phyloP scores from a whole-genome alignment of 2,113 vertebrate species.

The Dinomys branickii region DNA sequence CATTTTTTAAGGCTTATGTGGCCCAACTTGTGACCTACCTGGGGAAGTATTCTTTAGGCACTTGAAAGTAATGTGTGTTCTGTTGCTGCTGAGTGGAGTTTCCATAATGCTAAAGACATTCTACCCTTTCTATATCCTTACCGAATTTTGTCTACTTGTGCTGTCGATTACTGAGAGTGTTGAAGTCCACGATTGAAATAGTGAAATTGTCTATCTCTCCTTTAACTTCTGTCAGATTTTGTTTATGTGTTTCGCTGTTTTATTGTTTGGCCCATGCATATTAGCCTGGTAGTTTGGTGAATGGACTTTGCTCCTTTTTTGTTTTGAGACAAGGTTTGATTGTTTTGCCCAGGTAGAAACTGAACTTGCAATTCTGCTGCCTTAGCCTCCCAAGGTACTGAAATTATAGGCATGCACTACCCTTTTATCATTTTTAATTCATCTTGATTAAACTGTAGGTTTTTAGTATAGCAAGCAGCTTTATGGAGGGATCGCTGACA shows the following conservation, averaged over 20 bases:
- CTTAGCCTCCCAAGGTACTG: not conserved
- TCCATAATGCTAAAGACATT: not conserved
- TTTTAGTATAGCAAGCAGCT: not conserved
- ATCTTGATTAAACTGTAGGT: not conserved
- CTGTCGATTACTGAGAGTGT: not conserved
- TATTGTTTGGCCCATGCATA: not conserved
- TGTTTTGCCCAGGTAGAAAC: not conserved
- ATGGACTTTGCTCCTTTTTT: not conserved
- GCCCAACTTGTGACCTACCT: not conserved
- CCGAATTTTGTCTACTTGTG: not conserved
- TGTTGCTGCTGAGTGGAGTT: no score
- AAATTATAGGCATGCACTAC: not conserved
- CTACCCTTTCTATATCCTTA: not conserved
- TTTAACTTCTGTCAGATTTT: not conserved
- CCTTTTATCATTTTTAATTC: not conserved
- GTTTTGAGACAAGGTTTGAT: not conserved
- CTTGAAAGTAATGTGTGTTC: not conserved
- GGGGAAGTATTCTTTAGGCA: not conserved
- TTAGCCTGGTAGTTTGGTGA: not conserved
- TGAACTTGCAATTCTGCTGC: not conserved
- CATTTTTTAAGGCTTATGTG: not conserved
- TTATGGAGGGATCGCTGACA: not conserved
- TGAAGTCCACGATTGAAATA: not conserved
- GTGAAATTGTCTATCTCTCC: not conserved
- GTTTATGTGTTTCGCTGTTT: no score